Percentiles rank a stretch among this genome's conserved stretches.
Conservation (phyloP, 2,797 vertebrate genomes). For the Falco peregrinus region DNA sequence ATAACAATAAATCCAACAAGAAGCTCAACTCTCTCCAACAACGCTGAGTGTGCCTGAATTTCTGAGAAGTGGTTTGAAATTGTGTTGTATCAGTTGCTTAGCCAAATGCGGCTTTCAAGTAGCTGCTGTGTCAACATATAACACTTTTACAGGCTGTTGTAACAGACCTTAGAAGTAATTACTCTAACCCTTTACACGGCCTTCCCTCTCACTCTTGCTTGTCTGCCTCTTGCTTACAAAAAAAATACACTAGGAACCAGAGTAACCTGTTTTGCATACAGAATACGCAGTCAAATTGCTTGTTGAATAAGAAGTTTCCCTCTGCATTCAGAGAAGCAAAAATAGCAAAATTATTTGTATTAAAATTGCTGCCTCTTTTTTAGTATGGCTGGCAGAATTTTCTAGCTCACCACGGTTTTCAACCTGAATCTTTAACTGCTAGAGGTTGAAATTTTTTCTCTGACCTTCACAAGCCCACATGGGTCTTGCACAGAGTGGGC, state of each 20-base stretch:
- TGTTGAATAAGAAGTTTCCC: background rate
- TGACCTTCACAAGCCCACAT: fast-evolving
- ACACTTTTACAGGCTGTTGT: background rate
- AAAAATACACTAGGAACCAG: background rate
- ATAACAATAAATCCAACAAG: background rate
- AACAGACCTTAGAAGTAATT: background rate
- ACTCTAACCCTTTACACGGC: background rate
- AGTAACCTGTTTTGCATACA: background rate
- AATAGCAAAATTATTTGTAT: background rate
- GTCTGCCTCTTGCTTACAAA: background rate
- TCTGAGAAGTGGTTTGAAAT: background rate
- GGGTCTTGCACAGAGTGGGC: background rate
- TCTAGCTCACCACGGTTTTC: background rate
- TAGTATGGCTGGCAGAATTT: background rate
- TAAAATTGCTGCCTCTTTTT: background rate
- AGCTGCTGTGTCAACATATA: background rate
- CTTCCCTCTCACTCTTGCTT: background rate
- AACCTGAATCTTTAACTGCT: background rate
- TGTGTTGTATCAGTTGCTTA: background rate
- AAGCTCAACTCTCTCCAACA: fast-evolving
- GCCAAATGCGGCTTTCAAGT: background rate
- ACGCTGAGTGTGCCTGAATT: background rate
- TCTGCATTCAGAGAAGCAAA: background rate
- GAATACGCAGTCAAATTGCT: background rate
- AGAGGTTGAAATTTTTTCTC: fast-evolving